A percentile compares a stretch with the other conserved stretches of the same genome.
Evolutionary conservation across 2,113 vertebrate species (phyloP).

Genomic region (Tricholaema leucomelas): DNA sequence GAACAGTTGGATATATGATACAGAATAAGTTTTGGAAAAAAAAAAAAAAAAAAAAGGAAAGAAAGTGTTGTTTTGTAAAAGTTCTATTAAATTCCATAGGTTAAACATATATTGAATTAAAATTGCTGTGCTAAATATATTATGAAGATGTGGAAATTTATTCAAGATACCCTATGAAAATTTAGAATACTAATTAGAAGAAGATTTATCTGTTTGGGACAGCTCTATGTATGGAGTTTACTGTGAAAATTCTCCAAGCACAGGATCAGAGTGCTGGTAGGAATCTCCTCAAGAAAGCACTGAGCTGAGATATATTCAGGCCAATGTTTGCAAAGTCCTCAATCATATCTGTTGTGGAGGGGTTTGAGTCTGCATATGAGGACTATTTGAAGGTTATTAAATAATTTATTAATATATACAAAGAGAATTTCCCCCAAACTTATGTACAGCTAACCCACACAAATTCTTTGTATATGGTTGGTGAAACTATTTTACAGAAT

Average conservation of each 20-base stretch:
- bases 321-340: background rate
- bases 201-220: background rate
- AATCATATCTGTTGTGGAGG: too few relatives aligned
- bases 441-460: too few relatives aligned
- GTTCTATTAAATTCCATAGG: background rate
- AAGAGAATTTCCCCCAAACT: too few relatives aligned
- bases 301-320: background rate
- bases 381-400: too few relatives aligned
- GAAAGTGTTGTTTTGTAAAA: background rate
- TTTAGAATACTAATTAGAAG: background rate
- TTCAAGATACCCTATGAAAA: background rate
- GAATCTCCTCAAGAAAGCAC: background rate
- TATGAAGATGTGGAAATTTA: background rate
- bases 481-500: too few relatives aligned
- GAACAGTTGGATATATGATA: background rate
- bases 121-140: background rate
- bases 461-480: too few relatives aligned
- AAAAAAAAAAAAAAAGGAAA: background rate
- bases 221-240: rapidly evolving
- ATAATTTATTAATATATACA: too few relatives aligned
- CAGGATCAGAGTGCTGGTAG: too few relatives aligned
- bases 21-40: background rate
- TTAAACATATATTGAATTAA: background rate
- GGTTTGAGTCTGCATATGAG: too few relatives aligned
- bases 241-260: background rate